Percentiles rank a stretch among this genome's conserved stretches.
phyloP scores from a whole-genome alignment of 2,888 invertebrate genomes.

The Folsomia candida region DNA sequence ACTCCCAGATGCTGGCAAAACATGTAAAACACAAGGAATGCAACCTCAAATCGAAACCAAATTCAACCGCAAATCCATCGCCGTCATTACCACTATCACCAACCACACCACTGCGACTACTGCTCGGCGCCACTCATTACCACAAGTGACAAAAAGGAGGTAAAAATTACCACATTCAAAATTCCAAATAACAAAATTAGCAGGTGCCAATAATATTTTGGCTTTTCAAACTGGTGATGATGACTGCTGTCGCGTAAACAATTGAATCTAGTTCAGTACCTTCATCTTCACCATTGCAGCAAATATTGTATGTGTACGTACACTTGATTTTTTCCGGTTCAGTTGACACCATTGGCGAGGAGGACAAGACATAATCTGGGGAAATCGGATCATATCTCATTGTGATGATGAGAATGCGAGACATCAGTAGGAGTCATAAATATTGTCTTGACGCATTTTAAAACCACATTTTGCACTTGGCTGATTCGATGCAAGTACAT shows the following conservation, averaged over 20 bases:
- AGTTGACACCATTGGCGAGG: not conserved
- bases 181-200: not conserved
- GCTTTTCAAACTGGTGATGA: not conserved
- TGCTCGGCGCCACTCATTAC: not conserved
- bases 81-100: not conserved
- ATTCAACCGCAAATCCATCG: conserved; percentile 9
- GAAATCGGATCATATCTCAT: too few relatives aligned
- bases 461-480: not conserved
- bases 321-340: not conserved
- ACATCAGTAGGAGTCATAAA: not conserved
- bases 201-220: not conserved
- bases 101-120: not conserved
- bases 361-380: not conserved
- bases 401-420: not conserved
- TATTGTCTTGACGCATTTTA: not conserved
- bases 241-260: not conserved
- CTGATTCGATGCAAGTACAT: too few relatives aligned
- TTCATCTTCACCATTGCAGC: not conserved
- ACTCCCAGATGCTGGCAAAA: conserved; percentile 34
- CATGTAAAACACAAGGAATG: conserved; percentile 2
- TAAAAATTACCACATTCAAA: not conserved
- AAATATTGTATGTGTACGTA: too few relatives aligned
- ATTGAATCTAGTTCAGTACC: conserved; percentile 2
- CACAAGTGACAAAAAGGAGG: not conserved
- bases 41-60: conserved; percentile 15